Base-by-base conservation (phyloP, 1,140 invertebrate genomes). In the Rhagoletis zephyria region DNA sequence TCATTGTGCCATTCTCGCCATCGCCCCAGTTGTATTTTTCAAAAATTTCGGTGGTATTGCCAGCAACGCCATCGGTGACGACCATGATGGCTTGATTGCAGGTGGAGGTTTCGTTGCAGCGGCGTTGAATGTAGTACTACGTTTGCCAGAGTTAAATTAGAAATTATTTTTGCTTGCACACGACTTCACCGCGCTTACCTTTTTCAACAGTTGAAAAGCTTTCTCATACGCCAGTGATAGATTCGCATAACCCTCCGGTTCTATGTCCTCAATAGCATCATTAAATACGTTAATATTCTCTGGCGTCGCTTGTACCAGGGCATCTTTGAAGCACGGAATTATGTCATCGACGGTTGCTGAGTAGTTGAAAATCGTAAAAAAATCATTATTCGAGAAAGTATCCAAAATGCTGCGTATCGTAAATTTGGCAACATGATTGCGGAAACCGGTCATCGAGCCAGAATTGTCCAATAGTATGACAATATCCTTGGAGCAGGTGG, bases 61-160 rank as follows among this genome's bases (percentile, higher is more conserved):
- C 96, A 1, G 98, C 96, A n/a, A 99, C 96, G 56, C 98, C 98
- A 94, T 99, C 99, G 1, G 99, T 99, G 70, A 99, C 96, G n/a
- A 99, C 93, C 98, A 99, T 99, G 67, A 99, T 98, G 9, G 98
- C 96, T 94, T 99, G 98, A 94, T 99, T 99, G 91, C 98, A 99
- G 87, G 94, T 94, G 12, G 94, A 93, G 2, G 92, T 90, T 85
- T 93, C 94, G 85, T 94, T 94, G 88, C 96, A 96, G 70, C 94
- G 94, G 3, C 95, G 93, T 14, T 89, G 92, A 6, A 94, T 91
- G 77, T 95, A 93, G 87, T 95, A 96, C 91, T 94, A 30, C 5
- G 40, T 63, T 42, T 51, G 16, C 1, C 3, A 48, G 14, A 19
- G 19, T 56, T 56, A 56, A 30, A 30, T 10, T 56, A 7, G 51